phyloP scores from a whole-genome alignment of 2,888 invertebrate species.

The Yponomeuta cagnagella region DNA sequence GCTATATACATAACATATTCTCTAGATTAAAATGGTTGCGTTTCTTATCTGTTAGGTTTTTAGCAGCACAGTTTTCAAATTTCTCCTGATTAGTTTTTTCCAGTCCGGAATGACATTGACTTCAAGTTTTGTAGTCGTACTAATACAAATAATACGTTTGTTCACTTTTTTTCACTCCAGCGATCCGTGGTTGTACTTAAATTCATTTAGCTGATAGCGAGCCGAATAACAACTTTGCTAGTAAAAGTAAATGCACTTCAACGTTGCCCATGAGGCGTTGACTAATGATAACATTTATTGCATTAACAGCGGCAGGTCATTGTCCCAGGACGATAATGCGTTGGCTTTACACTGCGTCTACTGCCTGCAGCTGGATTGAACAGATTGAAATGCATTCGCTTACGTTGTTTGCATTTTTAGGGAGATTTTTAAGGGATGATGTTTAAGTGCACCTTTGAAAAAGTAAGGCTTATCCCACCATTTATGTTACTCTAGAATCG shows the following conservation, averaged over 20 bases:
- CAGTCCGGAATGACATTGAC: too few relatives aligned
- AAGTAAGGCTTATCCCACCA: too few relatives aligned
- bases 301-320: constrained; percentile 67
- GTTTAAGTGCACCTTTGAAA: too few relatives aligned
- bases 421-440: too few relatives aligned
- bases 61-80: too few relatives aligned
- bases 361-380: background rate
- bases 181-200: background rate
- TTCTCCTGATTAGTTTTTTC: too few relatives aligned
- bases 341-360: background rate
- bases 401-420: too few relatives aligned
- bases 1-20: too few relatives aligned
- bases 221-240: background rate
- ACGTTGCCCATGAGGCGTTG: background rate
- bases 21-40: too few relatives aligned
- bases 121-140: too few relatives aligned
- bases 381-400: background rate
- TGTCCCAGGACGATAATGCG: constrained; percentile 36
- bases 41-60: too few relatives aligned
- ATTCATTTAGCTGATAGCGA: background rate
- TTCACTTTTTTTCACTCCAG: background rate
- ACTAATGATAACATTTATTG: constrained; percentile 53
- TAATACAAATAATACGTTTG: background rate
- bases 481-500: too few relatives aligned
- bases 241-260: background rate